Percentiles rank a stretch among this genome's conserved stretches.
phyloP scores from a whole-genome alignment of 2,888 invertebrate species.

The Drosophila kuntzei region DNA sequence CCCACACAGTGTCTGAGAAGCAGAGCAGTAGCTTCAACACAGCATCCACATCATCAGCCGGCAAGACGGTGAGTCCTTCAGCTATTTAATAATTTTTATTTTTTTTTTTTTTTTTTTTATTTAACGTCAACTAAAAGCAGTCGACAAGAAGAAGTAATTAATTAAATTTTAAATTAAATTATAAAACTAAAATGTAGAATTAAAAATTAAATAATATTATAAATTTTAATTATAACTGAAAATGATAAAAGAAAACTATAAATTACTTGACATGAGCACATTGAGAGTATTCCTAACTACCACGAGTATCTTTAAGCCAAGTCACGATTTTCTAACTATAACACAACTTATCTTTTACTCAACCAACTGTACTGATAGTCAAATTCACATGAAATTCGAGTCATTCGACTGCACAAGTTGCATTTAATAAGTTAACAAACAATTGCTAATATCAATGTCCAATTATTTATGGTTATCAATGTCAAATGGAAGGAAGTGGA shows the following conservation, averaged over 20 bases:
- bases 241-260: no score
- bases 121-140: no score
- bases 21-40: constrained; percentile 12
- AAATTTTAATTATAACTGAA: no score
- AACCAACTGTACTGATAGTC: neutral
- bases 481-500: neutral
- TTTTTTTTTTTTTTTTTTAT: no score
- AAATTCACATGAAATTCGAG: neutral
- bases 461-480: constrained; percentile 18
- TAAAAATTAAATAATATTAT: no score
- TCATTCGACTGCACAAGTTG: neutral
- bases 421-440: constrained; percentile 12
- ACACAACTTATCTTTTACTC: neutral
- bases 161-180: no score
- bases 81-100: no score
- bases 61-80: neutral
- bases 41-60: neutral
- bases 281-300: neutral
- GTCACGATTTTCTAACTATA: neutral
- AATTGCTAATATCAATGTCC: neutral
- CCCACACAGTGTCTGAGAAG: neutral
- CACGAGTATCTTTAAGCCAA: no score
- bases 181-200: no score
- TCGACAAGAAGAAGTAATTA: no score
- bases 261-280: no score